Conservation (phyloP, 2,888 invertebrate genomes). For the Atethmia centrago region DNA sequence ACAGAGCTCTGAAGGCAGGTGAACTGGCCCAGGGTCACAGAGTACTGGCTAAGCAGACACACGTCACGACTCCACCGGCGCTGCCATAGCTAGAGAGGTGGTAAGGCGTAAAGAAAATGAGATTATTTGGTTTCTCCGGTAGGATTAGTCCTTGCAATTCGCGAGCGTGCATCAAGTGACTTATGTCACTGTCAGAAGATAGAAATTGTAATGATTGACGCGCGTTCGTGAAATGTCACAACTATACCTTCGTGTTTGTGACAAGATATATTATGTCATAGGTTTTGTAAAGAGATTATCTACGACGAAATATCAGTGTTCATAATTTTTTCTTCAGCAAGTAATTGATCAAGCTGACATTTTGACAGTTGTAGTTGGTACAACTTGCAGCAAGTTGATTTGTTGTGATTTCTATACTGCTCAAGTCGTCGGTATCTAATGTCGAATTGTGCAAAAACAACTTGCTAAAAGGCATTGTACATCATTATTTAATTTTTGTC, state of each 20-base stretch:
- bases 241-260: not conserved
- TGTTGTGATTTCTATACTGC: not conserved
- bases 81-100: slow-evolving; percentile 68
- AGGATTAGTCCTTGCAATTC: not conserved
- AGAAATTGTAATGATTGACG: not conserved
- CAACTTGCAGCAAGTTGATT: not conserved
- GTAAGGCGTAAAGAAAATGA: slow-evolving; percentile 15
- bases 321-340: not conserved
- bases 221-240: not conserved
- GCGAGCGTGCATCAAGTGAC: not conserved
- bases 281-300: slow-evolving; percentile 15
- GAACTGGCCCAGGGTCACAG: slow-evolving; percentile 93
- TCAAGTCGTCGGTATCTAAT: not conserved
- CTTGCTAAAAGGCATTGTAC: not conserved
- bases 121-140: slow-evolving; percentile 6
- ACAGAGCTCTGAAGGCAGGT: slow-evolving; percentile 91
- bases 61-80: slow-evolving; percentile 77
- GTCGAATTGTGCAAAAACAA: not conserved
- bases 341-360: not conserved
- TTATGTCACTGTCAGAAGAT: not conserved
- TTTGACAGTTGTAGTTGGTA: not conserved
- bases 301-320: not conserved
- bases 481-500: slow-evolving; percentile 12
- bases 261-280: not conserved
- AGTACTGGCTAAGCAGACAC: slow-evolving; percentile 90